Evolutionary conservation across 2,113 vertebrate species (phyloP).

Genomic region (Rhynchomys soricoides): DNA sequence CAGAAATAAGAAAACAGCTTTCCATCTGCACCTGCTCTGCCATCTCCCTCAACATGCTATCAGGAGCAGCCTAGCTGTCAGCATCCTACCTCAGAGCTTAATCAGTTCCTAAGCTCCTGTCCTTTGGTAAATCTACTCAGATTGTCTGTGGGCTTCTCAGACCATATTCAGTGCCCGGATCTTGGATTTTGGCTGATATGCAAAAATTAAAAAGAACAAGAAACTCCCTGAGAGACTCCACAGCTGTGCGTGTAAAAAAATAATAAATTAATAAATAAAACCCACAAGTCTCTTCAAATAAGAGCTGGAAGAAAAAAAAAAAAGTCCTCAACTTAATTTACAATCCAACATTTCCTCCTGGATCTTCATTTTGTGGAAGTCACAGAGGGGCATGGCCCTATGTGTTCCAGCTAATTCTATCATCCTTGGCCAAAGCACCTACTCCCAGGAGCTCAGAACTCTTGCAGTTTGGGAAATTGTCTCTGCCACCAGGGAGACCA

Average conservation of each 20-base stretch:
- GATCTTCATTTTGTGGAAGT: slow-evolving; percentile 62
- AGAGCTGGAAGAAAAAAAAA: background rate
- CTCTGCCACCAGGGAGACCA: slow-evolving; percentile 44
- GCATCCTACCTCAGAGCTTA: slow-evolving; percentile 24
- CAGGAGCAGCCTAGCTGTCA: background rate
- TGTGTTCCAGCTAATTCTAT: slow-evolving; percentile 59
- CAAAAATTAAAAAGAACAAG: slow-evolving; percentile 75
- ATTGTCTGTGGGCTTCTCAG: slow-evolving; percentile 11
- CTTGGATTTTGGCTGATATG: slow-evolving; percentile 68
- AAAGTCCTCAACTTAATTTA: slow-evolving; percentile 64
- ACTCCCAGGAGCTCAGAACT: slow-evolving; percentile 38
- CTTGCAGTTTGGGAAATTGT: slow-evolving; percentile 53
- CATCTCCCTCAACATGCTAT: background rate
- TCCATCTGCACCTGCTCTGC: background rate
- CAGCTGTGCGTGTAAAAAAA: slow-evolving; percentile 74
- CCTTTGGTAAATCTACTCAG: slow-evolving; percentile 39
- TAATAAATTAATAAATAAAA: no score
- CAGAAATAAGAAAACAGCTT: slow-evolving; percentile 2
- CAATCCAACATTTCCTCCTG: slow-evolving; percentile 51
- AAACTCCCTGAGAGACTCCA: slow-evolving; percentile 66
- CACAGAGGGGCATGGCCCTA: slow-evolving; percentile 40
- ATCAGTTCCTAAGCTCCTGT: slow-evolving; percentile 32
- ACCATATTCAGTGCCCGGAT: slow-evolving; percentile 52
- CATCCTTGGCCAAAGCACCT: slow-evolving; percentile 48
- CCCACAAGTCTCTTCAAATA: slow-evolving; percentile 59